phyloP scores from a whole-genome alignment of 2,888 invertebrate species.

The Alsophila aescularia region DNA sequence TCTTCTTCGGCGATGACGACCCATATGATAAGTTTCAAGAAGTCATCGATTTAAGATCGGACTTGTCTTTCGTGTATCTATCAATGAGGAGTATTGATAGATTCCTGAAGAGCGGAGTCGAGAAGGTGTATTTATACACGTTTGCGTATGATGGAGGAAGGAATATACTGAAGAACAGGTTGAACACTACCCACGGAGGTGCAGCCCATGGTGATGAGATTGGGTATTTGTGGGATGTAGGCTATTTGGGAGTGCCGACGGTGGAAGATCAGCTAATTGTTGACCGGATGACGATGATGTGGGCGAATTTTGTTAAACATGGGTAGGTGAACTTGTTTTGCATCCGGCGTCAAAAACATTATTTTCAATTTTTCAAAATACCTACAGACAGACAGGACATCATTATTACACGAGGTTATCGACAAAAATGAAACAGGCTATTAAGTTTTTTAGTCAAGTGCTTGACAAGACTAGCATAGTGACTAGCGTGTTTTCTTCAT shows the following conservation, averaged over 20 bases:
- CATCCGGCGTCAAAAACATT: no score
- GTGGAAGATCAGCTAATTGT: constrained; percentile 44
- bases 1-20: constrained; percentile 46
- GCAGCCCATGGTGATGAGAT: constrained; percentile 54
- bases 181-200: constrained; percentile 40
- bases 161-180: constrained; percentile 35
- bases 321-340: constrained; percentile 40
- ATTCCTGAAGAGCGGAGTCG: constrained; percentile 37
- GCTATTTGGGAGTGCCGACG: constrained; percentile 24
- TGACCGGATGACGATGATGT: constrained; percentile 44
- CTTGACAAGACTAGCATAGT: no score
- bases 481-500: no score
- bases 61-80: constrained; percentile 46
- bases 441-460: no score
- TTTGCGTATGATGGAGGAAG: constrained; percentile 50
- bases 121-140: constrained; percentile 44
- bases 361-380: no score
- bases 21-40: constrained; percentile 30
- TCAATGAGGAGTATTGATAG: constrained; percentile 41
- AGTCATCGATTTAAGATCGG: constrained; percentile 46
- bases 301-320: constrained; percentile 55
- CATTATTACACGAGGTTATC: no score
- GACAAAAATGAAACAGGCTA: no score
- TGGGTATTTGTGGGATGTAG: constrained; percentile 48
- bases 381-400: no score